These are phyloP conservation scores for Triplophysa rosa DNA, from an alignment of 2,113 vertebrate genomes.

Conservation along the genomic window DNA sequence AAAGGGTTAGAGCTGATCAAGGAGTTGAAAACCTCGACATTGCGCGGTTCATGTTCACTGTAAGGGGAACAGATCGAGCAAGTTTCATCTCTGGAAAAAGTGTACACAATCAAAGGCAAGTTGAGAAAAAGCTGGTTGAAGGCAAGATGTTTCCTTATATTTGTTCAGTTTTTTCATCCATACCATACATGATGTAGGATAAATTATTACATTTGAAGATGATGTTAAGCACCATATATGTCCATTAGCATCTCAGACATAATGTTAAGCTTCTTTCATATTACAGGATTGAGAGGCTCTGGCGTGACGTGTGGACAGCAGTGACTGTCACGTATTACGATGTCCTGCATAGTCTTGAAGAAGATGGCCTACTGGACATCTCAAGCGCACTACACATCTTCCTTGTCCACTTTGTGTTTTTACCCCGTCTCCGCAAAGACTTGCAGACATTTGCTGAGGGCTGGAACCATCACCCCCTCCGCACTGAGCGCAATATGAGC, in stretches of 20 bases:
- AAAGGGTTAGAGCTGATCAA: not conserved
- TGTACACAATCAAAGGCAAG: not conserved
- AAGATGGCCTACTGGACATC: constrained; percentile 2
- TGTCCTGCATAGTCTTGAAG: not conserved
- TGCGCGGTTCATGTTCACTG: constrained; percentile 16
- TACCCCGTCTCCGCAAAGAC: not conserved
- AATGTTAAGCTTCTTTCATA: not conserved
- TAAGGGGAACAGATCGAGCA: not conserved
- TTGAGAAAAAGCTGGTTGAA: not conserved
- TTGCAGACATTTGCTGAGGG: constrained; percentile 1
- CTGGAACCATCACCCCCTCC: constrained; percentile 2
- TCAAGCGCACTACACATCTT: not conserved
- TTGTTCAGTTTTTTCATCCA: not conserved
- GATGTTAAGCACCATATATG: not conserved
- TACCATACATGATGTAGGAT: not conserved
- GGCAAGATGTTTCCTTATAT: not conserved
- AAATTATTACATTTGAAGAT: too few relatives aligned
- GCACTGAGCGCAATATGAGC: constrained; percentile 1
- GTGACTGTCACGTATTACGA: too few relatives aligned
- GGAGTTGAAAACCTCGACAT: constrained; percentile 9
- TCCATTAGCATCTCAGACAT: not conserved
- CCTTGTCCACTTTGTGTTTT: not conserved
- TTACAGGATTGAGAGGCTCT: not conserved
- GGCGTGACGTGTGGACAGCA: not conserved
- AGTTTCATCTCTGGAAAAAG: not conserved